phyloP scores from a whole-genome alignment of 2,888 invertebrate genomes.

The Cantharis flavilabris region DNA sequence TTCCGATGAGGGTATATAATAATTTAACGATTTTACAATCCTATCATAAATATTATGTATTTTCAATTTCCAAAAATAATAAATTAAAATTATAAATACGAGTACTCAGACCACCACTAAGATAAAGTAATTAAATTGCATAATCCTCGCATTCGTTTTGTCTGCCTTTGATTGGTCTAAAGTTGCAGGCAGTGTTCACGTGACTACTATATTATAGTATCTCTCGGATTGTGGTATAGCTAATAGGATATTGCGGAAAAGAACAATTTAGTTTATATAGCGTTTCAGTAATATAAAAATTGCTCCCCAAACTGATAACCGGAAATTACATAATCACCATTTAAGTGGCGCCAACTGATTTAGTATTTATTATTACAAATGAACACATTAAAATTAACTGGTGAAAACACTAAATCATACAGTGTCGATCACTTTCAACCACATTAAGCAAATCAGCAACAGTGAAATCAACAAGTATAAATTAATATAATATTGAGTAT shows the following conservation, averaged over 20 bases:
- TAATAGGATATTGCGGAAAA: neutral
- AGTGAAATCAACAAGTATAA: neutral
- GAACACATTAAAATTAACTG: neutral
- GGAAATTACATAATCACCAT: neutral
- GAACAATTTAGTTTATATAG: neutral
- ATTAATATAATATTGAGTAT: neutral
- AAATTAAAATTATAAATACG: neutral
- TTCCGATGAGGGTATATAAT: neutral
- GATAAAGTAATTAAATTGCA: neutral
- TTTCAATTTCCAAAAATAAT: neutral
- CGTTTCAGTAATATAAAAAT: neutral
- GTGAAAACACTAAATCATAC: neutral
- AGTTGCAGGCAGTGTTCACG: neutral
- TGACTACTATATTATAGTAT: neutral
- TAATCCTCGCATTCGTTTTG: neutral
- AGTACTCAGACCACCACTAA: neutral
- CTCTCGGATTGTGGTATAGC: neutral
- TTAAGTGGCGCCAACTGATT: neutral
- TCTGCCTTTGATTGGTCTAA: neutral
- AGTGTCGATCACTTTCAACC: neutral
- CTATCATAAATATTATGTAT: neutral
- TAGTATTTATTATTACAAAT: neutral
- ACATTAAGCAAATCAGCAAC: neutral
- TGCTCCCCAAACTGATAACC: neutral
- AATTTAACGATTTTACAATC: neutral